phyloP scores from a whole-genome alignment of 1,140 invertebrate species.

The Augochlora pura region DNA sequence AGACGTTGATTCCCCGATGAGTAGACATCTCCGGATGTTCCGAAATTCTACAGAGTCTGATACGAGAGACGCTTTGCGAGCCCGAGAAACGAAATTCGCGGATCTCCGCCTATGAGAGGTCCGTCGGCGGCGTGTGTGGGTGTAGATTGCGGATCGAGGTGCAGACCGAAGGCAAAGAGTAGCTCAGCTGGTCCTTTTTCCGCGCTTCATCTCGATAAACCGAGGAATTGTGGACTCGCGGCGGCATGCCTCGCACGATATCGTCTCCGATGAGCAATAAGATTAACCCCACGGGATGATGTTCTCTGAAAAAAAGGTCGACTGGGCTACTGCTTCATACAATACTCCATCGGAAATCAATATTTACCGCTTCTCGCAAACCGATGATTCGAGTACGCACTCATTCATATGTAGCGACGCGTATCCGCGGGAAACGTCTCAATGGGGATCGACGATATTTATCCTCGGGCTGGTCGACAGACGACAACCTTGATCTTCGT shows the following conservation, averaged over 20 bases:
- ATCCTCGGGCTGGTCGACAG: no score
- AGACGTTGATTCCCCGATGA: no score
- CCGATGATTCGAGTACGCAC: no score
- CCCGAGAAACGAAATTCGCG: no score
- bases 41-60: no score
- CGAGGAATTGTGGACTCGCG: neutral
- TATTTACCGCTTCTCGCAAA: neutral
- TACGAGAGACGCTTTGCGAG: no score
- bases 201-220: slow-evolving; percentile 42
- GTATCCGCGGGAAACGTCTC: no score
- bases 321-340: neutral
- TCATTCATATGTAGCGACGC: no score
- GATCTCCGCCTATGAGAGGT: neutral
- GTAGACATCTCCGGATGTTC: no score
- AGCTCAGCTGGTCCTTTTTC: neutral
- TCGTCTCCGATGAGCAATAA: slow-evolving; percentile 6
- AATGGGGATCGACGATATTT: no score
- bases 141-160: slow-evolving; percentile 17
- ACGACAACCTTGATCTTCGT: no score
- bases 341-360: slow-evolving; percentile 6
- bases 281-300: slow-evolving; percentile 16
- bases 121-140: neutral
- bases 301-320: slow-evolving; percentile 9
- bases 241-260: slow-evolving; percentile 5
- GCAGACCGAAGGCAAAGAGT: neutral